Evolutionary conservation across 1,140 invertebrate genomes (phyloP).

Genomic region (Heliconius himera): DNA sequence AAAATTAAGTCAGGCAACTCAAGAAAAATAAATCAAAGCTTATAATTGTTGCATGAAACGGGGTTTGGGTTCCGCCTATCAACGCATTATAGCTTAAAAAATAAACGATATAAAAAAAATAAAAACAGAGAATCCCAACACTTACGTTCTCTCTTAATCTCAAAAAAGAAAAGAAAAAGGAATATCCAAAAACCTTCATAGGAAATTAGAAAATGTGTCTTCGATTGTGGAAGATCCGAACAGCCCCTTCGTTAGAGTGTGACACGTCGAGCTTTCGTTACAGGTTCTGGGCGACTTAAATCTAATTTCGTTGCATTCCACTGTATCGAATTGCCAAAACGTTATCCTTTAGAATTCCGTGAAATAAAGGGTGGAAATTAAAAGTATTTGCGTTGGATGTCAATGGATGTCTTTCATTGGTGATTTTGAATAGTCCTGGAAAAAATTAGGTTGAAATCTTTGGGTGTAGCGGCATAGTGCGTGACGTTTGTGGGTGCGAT

Average conservation of each 20-base stretch:
- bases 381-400: background rate
- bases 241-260: slow-evolving; percentile 21
- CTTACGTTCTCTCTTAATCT: no score
- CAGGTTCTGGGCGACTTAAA: slow-evolving; percentile 22
- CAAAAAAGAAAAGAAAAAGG: no score
- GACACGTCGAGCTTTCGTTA: slow-evolving; percentile 31
- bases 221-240: slow-evolving; percentile 15
- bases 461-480: no score
- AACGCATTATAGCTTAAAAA: no score
- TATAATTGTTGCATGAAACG: no score
- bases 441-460: no score
- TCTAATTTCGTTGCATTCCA: slow-evolving; percentile 25
- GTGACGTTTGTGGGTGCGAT: no score
- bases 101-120: no score
- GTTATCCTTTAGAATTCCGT: slow-evolving; percentile 14
- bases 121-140: no score
- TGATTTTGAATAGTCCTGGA: background rate
- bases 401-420: background rate
- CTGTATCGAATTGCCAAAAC: slow-evolving; percentile 22
- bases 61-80: no score
- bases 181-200: background rate
- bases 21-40: no score
- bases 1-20: no score
- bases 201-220: background rate
- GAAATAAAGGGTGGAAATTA: background rate